Conservation (phyloP, 1,140 invertebrate species). For the Drosophila simulans region DNA sequence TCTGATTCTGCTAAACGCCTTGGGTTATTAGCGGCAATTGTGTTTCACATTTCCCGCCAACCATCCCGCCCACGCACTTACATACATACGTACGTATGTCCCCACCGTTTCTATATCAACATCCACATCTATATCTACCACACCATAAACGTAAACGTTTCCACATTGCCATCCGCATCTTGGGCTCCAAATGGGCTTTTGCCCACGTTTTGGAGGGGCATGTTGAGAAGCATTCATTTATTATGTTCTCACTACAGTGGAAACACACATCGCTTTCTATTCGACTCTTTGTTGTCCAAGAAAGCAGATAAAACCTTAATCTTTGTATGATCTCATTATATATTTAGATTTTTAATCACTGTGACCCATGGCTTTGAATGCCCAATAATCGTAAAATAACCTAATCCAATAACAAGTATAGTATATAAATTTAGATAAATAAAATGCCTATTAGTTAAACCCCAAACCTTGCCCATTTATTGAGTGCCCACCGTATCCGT, state of each 20-base stretch:
- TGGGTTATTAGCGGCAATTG: conserved; percentile 79
- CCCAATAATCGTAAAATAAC: too few relatives aligned
- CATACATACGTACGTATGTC: background rate
- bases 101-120: conserved; percentile 23
- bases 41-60: conserved; percentile 61
- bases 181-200: conserved; percentile 29
- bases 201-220: background rate
- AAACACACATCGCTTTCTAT: background rate
- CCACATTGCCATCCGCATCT: conserved; percentile 28
- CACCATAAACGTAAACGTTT: conserved; percentile 1
- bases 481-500: conserved; percentile 3
- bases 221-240: conserved; percentile 36
- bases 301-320: background rate
- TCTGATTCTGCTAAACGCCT: conserved; percentile 52
- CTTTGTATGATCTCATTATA: background rate
- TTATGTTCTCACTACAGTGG: conserved; percentile 35
- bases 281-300: background rate
- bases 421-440: too few relatives aligned
- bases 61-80: conserved; percentile 53
- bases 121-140: background rate
- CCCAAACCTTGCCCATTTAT: background rate
- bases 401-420: too few relatives aligned
- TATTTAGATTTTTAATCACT: conserved; percentile 1
- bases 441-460: too few relatives aligned
- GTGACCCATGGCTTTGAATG: too few relatives aligned